Evolutionary conservation across 2,113 vertebrate genomes (phyloP).

Genomic region (Oreochromis aureus): DNA sequence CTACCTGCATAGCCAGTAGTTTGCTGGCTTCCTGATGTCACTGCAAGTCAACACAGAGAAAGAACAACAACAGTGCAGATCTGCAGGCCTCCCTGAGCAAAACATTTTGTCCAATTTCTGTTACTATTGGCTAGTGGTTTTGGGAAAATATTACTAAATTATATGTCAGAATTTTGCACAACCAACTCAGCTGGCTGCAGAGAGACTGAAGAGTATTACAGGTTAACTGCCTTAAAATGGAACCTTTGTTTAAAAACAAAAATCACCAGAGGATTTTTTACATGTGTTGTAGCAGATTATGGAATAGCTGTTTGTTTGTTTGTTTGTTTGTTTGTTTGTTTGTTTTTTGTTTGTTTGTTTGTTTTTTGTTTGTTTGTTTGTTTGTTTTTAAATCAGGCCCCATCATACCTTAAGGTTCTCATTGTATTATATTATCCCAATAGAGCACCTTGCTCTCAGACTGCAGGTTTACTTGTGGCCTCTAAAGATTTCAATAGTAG

Average conservation of each 20-base stretch:
- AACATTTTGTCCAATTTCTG: background rate
- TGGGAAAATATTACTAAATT: background rate
- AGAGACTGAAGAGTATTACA: background rate
- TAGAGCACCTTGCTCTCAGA: no score
- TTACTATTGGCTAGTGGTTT: background rate
- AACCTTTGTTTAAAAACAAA: background rate
- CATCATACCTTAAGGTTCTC: no score
- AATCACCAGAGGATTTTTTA: background rate
- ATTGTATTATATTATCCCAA: no score
- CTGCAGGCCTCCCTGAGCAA: background rate
- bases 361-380: no score
- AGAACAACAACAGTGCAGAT: no score
- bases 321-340: no score
- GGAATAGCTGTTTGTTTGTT: background rate
- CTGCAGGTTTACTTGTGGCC: no score
- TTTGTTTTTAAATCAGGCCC: background rate
- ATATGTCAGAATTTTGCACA: background rate
- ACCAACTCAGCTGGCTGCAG: background rate
- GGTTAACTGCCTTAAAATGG: background rate
- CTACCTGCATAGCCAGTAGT: background rate
- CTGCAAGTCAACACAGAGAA: no score
- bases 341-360: background rate
- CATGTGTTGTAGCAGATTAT: background rate
- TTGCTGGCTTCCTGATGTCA: background rate
- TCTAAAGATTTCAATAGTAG: no score